phyloP scores from a whole-genome alignment of 1,140 invertebrate species.

The Pachyrhynchus sulphureomaculatus region DNA sequence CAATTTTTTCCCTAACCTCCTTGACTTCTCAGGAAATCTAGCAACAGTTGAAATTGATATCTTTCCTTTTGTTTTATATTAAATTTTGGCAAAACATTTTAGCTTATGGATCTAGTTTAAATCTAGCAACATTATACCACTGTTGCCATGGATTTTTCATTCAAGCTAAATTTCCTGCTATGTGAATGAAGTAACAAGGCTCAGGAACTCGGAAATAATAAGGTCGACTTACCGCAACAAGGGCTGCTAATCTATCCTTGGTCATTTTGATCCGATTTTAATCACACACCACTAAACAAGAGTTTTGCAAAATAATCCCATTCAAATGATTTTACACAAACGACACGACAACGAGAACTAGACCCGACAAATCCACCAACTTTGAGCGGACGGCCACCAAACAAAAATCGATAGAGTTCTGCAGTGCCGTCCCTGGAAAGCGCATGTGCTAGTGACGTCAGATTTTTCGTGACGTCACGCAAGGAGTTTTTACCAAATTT shows the following conservation, averaged over 20 bases:
- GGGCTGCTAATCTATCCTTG: constrained; percentile 96
- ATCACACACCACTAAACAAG: constrained; percentile 61
- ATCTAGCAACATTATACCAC: too few relatives aligned
- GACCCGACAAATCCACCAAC: constrained; percentile 31
- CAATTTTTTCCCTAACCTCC: constrained; percentile 37
- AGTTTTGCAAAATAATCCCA: constrained; percentile 71
- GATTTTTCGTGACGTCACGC: constrained; percentile 36
- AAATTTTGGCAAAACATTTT: neutral
- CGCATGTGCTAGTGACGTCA: constrained; percentile 55
- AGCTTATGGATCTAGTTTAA: neutral
- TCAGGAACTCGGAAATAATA: constrained; percentile 2
- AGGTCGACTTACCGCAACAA: constrained; percentile 78
- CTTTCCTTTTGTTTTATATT: too few relatives aligned
- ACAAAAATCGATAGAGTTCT: constrained; percentile 63
- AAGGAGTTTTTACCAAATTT: constrained; percentile 33
- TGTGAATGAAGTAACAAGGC: neutral
- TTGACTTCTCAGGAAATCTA: constrained; percentile 25
- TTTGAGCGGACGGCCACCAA: constrained; percentile 50
- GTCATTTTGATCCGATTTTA: constrained; percentile 78
- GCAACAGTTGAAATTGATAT: constrained; percentile 26
- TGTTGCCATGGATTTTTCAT: constrained; percentile 10
- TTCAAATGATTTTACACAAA: constrained; percentile 73
- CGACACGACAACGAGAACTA: constrained; percentile 69
- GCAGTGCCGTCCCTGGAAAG: constrained; percentile 61
- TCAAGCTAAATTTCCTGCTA: constrained; percentile 8